Base-by-base conservation (phyloP, 1,140 invertebrate species). In the Drosophila chauvacae region DNA sequence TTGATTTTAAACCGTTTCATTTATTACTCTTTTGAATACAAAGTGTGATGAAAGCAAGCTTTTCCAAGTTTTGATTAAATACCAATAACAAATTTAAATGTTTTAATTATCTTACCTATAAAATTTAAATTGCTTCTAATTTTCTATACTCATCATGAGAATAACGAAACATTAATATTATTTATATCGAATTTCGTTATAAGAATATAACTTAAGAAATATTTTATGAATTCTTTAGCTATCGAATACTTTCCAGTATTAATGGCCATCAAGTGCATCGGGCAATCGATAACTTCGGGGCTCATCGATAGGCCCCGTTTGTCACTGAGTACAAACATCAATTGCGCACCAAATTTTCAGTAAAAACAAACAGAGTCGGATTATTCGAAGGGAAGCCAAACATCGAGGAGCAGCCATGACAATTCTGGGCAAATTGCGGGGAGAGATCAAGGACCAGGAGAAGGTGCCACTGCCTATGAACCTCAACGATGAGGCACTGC, bases 381-480 rank as follows among this genome's bases (percentile, higher is more conserved):
- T 28, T 48, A 26, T 44, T 39, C 41, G 44, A 39, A 41, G 37
- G 41, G 26, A 51, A 37, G 16, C 16, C 0, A 45, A 45, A 48
- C 23, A 45, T 26, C 33, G 58, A 56, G 23, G 23, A 76, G 48
- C 20, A 26, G 72, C 39, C 56, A 90, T 90, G 85, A 90, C 86
- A 61, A 90, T 90, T 81, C 44, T 90, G 14, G 86, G 56, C 7
- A 90, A 90, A 72, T 44, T 90, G 41, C 78, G 66, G 28, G 86
- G 85, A 41, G 75, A 81, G 50, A 76, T 74, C 18, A 81, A 84
- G 64, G 81, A 90, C 37, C 72, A 93, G 39, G 94, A 95, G 79
- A 95, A 95, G 93, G 91, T 94, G 73, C 94, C 94, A 47, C 93
- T 95, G 79, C 95, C 95, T 39, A 92, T 96, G 64, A 95, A 95